Percentiles rank a stretch among this genome's conserved stretches.
These are phyloP conservation scores for Fragum sueziense DNA, from an alignment of 2,888 invertebrate species.

Conservation along the genomic window DNA sequence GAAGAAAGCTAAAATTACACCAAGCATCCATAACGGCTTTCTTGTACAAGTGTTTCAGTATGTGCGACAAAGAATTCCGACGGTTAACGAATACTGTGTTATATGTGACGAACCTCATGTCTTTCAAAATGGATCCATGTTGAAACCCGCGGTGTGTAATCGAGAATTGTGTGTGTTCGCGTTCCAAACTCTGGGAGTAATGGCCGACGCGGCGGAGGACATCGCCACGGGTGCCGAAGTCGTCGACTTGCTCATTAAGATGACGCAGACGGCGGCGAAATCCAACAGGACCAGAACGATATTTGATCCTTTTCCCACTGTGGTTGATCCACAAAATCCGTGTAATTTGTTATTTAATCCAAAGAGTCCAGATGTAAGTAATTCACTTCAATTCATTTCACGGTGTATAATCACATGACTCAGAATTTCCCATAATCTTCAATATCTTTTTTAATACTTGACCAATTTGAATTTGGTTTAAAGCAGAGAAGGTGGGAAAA, in stretches of 20 bases:
- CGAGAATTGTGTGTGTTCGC: conserved; percentile 79
- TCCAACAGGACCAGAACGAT: conserved; percentile 70
- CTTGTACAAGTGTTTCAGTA: conserved; percentile 73
- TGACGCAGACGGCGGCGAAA: conserved; percentile 74
- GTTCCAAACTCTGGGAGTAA: conserved; percentile 78
- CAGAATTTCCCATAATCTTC: too few relatives aligned
- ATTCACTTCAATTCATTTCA: too few relatives aligned
- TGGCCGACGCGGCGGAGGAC: conserved; percentile 77
- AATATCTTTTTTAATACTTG: too few relatives aligned
- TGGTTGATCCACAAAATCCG: conserved; percentile 74
- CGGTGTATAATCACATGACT: too few relatives aligned
- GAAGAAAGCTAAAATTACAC: conserved; percentile 68
- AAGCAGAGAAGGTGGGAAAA: too few relatives aligned
- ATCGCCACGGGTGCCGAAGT: conserved; percentile 78
- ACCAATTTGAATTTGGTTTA: too few relatives aligned
- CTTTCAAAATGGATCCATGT: conserved; percentile 79
- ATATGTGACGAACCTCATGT: conserved; percentile 79
- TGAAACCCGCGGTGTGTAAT: conserved; percentile 79
- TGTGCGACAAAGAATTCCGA: conserved; percentile 73
- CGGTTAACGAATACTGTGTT: conserved; percentile 79
- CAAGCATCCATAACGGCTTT: conserved; percentile 60
- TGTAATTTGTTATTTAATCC: conserved; percentile 72
- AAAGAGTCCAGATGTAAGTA: conserved; percentile 69
- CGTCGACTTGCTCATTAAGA: conserved; percentile 76
- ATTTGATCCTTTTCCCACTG: conserved; percentile 78